Conservation (phyloP, 2,797 vertebrate species). For the Carduelis carduelis region DNA sequence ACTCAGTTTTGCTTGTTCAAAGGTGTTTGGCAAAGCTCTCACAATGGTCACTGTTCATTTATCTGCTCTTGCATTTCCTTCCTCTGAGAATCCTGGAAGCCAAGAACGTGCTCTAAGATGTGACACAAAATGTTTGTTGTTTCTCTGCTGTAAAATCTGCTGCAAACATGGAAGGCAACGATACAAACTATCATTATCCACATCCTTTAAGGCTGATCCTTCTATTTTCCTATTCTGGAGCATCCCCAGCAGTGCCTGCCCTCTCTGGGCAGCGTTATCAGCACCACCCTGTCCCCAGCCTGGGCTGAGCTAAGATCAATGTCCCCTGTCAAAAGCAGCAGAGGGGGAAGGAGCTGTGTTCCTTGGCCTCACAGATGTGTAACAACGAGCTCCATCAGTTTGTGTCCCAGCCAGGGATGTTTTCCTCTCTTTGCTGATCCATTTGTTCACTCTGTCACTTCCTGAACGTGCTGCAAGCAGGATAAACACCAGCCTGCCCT, state of each 20-base stretch:
- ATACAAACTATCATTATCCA: neutral
- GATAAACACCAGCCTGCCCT: neutral
- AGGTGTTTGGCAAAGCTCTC: neutral
- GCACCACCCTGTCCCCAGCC: neutral
- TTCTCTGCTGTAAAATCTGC: neutral
- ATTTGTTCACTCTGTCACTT: fast-evolving
- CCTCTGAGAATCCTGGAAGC: neutral
- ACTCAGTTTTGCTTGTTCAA: neutral
- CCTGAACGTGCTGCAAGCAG: neutral
- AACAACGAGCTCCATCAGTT: neutral
- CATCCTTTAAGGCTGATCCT: neutral
- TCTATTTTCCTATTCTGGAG: neutral
- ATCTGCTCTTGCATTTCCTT: neutral
- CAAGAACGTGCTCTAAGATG: neutral
- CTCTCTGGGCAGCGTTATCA: neutral
- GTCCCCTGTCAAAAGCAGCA: neutral
- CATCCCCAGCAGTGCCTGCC: neutral
- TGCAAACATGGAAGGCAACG: neutral
- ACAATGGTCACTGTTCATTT: neutral
- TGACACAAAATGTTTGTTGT: neutral
- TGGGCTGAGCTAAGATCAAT: neutral
- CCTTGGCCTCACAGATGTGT: neutral
- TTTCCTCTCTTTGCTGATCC: neutral
- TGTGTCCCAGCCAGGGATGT: neutral
- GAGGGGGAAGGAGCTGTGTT: fast-evolving